These are phyloP conservation scores for Discoglossus pictus DNA, from an alignment of 2,797 vertebrate genomes.

Conservation along the genomic window DNA sequence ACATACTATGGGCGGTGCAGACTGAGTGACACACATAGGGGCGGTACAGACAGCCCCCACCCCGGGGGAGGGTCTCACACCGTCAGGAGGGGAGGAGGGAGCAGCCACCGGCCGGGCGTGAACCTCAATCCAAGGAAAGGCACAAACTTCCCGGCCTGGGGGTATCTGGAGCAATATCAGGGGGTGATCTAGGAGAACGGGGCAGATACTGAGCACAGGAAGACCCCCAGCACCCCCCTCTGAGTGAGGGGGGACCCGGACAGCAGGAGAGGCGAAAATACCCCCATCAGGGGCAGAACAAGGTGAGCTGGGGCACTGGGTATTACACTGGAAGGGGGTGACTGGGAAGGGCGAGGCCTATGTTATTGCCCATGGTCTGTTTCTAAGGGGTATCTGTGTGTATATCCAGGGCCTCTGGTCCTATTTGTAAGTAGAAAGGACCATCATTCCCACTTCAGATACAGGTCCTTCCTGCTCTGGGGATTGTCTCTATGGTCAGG, in stretches of 20 bases:
- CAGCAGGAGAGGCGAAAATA: neutral
- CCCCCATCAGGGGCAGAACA: conserved; percentile 15
- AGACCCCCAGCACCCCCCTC: conserved; percentile 21
- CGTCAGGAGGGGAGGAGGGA: conserved; percentile 29
- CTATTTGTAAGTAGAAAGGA: too few species aligned
- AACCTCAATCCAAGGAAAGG: conserved; percentile 40
- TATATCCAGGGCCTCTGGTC: too few species aligned
- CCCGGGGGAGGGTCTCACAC: conserved; percentile 1
- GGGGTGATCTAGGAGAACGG: neutral
- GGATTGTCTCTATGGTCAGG: too few species aligned
- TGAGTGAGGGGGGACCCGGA: conserved; percentile 35
- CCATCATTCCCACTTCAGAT: too few species aligned
- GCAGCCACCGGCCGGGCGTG: conserved; percentile 37
- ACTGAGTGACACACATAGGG: too few species aligned
- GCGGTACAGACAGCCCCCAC: neutral
- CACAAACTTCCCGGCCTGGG: conserved; percentile 39
- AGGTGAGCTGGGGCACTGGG: conserved; percentile 15
- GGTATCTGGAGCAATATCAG: neutral
- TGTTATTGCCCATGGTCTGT: too few species aligned
- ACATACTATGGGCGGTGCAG: neutral
- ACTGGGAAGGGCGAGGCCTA: too few species aligned
- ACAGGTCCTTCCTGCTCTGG: too few species aligned
- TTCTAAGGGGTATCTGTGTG: too few species aligned
- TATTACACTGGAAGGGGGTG: conserved; percentile 4
- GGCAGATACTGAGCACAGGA: neutral